Evolutionary conservation across 92 coral and sea anemone genomes (phyloP), one percentile per base, ranked within the genome.

Genomic region (Muricea muricata): DNA sequence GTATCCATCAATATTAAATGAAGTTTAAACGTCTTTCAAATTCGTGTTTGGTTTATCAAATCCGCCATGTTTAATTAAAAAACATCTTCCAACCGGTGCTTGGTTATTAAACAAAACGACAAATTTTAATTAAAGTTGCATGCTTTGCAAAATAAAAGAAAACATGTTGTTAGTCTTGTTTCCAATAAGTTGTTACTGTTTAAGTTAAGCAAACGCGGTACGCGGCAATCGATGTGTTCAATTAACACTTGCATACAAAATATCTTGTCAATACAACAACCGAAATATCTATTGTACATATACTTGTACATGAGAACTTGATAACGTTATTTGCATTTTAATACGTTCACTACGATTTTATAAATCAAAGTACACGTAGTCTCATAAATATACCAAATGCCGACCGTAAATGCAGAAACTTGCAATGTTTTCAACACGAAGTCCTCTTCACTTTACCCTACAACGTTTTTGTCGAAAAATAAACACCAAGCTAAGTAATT

Each of bases 31-130:
- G 79, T 2, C 40, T 50, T n/a, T 33, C n/a, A n/a, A 33, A 32
- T 3, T 33, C 23, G 54, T 8, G 79, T 26, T 73, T 25, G 34
- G 34, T 73, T 26, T 8, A 41, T 73, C 15, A 0, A 17, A 11
- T 3, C 28, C 25, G 75, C 28, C 46, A 45, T 72, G 10, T 37
- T 69, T 69, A 69, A 34, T 69, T 37, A 70, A 70, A 42, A 41
- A 73, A 35, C 24, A 73, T 18, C 31, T 23, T 23, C 13, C 15
- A 73, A 41, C 55, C 37, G 58, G 20, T 15, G 50, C 34, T 70
- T 73, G 7, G 33, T 40, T 41, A 73, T 26, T 73, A 73, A 41
- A 73, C 79, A 73, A 73, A 73, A 73, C 58, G 33, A 50, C 79
- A 41, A 73, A 18, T 41, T 73, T 73, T 73, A 73, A 73, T 73